Base-by-base conservation (phyloP, 1,140 invertebrate genomes). In the Diploscapter pachys region DNA sequence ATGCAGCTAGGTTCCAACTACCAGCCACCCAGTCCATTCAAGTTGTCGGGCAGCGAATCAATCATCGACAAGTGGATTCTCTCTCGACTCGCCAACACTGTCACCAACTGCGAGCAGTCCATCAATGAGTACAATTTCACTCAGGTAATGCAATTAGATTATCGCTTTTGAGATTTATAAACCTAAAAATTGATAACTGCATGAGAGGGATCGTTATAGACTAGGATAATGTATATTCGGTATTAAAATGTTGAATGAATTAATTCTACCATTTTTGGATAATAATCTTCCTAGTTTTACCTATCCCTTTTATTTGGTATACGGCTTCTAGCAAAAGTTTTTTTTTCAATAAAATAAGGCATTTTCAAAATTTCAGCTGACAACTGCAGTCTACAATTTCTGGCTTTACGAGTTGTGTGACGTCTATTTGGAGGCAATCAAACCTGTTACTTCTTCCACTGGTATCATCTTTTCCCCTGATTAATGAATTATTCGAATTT, bases 341-440 rank as follows among this genome's bases (percentile, higher is more conserved):
- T 31, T 31, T 31, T 31, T 31, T 31, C 31, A 31, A 31, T 31
- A 31, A 31, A 31, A 31, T 31, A 31, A 31, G 31, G 31, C 31
- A 31, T 31, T 31, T 31, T 31, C 31, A 31, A 31, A 31, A 0
- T 71, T 54, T 2, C 83, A 89, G 13, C 91, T 90, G 0, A 99
- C 97, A 8, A 93, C 92, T 49, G 91, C 93, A 31, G 92, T 93
- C 81, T 97, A 98, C 86, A 95, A 94, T 85, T 91, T 99, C 78
- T 99, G 96, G 96, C 88, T 98, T 3, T 98, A 99, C 83, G 95
- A 99, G 83, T 89, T 99, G 2, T 99, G 96, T 87, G 96, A 99
- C 87, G 91, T 98, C 76, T 99, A 99, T 86, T 89, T 99, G 89
- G 94, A 85, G 70, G 75, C 72, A 4, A 75, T 83, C 31, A 85